Evolutionary conservation across 1,140 invertebrate species (phyloP).

Genomic region (Aplysia californica): DNA sequence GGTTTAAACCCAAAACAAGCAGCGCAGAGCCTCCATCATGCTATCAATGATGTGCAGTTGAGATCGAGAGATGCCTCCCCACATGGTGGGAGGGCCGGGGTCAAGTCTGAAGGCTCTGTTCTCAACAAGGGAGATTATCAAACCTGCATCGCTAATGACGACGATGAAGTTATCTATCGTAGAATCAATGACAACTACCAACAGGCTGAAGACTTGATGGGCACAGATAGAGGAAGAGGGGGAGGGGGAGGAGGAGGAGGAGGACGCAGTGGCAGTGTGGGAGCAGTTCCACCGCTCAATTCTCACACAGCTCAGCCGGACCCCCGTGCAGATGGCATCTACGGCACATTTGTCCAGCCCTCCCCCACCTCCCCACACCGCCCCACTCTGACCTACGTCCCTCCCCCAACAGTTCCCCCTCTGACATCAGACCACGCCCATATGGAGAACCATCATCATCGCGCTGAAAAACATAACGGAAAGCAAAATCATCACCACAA

Average conservation of each 20-base stretch:
- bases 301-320: too few species aligned
- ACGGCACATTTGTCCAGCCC: constrained; percentile 11
- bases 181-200: not conserved
- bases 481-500: not conserved
- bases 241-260: not conserved
- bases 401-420: constrained; percentile 9
- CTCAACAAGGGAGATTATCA: not conserved
- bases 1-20: too few species aligned
- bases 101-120: not conserved
- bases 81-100: not conserved
- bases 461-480: not conserved
- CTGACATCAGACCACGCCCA: not conserved
- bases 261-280: not conserved
- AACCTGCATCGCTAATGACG: not conserved
- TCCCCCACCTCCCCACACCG: not conserved
- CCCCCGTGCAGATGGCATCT: constrained; percentile 9
- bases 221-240: not conserved
- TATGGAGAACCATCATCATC: not conserved
- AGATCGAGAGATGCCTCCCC: constrained; percentile 4
- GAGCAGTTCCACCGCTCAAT: not conserved
- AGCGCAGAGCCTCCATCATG: too few species aligned
- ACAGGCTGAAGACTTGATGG: too few species aligned
- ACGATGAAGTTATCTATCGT: not conserved
- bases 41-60: not conserved
- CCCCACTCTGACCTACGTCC: constrained; percentile 9